These are phyloP conservation scores for Tigriopus californicus DNA, from an alignment of 2,888 invertebrate genomes.

Conservation along the genomic window DNA sequence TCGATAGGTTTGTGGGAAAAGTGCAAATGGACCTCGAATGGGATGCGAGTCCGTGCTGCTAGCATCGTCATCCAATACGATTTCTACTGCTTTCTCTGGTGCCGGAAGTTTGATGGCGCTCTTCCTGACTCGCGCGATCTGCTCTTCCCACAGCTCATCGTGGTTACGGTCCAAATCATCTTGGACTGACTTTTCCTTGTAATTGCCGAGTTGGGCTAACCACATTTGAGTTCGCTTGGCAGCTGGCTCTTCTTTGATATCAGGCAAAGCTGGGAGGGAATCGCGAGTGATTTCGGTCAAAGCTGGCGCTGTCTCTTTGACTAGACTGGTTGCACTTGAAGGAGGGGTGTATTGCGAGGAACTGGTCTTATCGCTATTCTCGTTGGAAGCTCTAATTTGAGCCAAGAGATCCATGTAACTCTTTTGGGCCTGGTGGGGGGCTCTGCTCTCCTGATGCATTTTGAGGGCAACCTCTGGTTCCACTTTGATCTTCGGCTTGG, in stretches of 20 bases:
- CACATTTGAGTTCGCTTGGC: conserved; percentile 15
- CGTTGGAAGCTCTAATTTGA: conserved; percentile 3
- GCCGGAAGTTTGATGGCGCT: conserved; percentile 4
- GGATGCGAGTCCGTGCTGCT: too few relatives aligned
- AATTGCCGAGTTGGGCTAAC: conserved; percentile 8
- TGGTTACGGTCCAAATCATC: conserved; percentile 11
- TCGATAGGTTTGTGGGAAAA: too few relatives aligned
- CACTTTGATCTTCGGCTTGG: background rate
- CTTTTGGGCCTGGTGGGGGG: background rate
- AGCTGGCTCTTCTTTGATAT: conserved; percentile 11
- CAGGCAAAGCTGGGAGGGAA: background rate
- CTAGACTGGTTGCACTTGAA: background rate
- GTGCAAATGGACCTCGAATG: too few relatives aligned
- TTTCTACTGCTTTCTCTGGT: conserved; percentile 7
- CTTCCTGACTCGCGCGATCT: conserved; percentile 9
- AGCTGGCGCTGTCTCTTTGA: background rate
- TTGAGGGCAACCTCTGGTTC: background rate
- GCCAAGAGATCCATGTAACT: conserved; percentile 8
- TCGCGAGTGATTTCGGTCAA: background rate
- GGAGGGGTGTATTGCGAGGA: background rate
- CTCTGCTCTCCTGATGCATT: too few relatives aligned
- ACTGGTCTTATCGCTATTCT: background rate
- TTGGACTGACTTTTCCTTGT: conserved; percentile 3
- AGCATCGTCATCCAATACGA: conserved; percentile 7
- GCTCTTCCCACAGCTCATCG: conserved; percentile 15